Percentiles rank a stretch among this genome's conserved stretches.
Evolutionary conservation across 2,113 vertebrate genomes (phyloP).

Genomic region (Anarrhichthys ocellatus): DNA sequence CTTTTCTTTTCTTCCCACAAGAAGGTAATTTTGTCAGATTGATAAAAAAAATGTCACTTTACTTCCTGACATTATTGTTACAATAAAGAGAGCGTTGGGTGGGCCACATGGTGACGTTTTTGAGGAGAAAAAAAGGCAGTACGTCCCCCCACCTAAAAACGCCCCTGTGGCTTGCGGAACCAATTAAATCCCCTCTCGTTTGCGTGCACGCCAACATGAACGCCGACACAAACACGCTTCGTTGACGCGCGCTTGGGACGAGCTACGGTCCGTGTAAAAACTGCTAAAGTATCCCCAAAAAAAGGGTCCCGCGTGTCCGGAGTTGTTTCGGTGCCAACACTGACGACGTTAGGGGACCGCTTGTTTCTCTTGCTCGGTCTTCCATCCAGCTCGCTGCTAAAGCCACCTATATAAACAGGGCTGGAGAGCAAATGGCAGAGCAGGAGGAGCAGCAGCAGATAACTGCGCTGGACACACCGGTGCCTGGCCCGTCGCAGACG

Average conservation of each 20-base stretch:
- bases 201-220: slow-evolving; percentile 44
- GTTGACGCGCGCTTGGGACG: not conserved
- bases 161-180: slow-evolving; percentile 66
- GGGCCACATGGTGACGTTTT: slow-evolving; percentile 55
- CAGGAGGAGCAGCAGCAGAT: slow-evolving; percentile 59
- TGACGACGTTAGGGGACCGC: not conserved
- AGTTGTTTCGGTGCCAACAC: not conserved
- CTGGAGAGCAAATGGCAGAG: slow-evolving; percentile 70
- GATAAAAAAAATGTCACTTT: too few species aligned
- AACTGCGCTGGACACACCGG: slow-evolving; percentile 50
- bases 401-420: slow-evolving; percentile 33
- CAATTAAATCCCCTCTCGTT: slow-evolving; percentile 63
- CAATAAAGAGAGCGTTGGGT: slow-evolving; percentile 20
- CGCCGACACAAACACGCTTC: slow-evolving; percentile 33
- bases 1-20: too few species aligned
- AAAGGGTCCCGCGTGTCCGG: not conserved
- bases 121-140: slow-evolving; percentile 1
- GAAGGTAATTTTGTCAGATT: too few species aligned
- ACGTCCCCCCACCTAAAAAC: slow-evolving; percentile 54
- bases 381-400: slow-evolving; percentile 36
- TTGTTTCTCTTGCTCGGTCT: not conserved
- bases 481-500: slow-evolving; percentile 48
- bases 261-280: not conserved
- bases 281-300: not conserved
- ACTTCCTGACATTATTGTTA: too few species aligned